These are phyloP conservation scores for Holothuria scabra DNA, from an alignment of 53 echinoderm and acorn worm genomes.

Conservation along the genomic window DNA sequence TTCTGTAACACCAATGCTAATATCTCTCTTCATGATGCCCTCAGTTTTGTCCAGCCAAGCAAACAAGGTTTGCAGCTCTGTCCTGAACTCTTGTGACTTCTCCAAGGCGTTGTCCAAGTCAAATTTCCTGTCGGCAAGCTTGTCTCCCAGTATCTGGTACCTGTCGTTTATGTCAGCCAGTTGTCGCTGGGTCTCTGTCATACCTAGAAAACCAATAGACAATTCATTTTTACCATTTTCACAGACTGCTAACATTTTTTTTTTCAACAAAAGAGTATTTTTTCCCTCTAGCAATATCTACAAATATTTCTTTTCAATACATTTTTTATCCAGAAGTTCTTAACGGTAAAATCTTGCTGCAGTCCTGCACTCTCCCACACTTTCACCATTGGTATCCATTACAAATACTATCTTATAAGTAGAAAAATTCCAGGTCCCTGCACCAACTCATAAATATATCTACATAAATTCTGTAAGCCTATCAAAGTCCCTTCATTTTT, in stretches of 20 bases:
- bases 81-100: conserved; percentile 76
- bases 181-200: conserved; percentile 85
- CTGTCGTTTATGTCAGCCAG: conserved; percentile 89
- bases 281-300: too few relatives aligned
- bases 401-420: too few relatives aligned
- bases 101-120: conserved; percentile 89
- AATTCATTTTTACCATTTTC: background rate
- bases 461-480: too few relatives aligned
- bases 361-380: too few relatives aligned
- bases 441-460: too few relatives aligned
- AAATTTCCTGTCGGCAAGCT: conserved; percentile 85
- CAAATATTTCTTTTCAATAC: too few relatives aligned
- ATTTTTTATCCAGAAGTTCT: background rate
- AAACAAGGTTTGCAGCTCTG: conserved; percentile 72
- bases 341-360: background rate
- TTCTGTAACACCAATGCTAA: conserved; percentile 67
- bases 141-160: conserved; percentile 86
- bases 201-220: conserved; percentile 44
- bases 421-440: too few relatives aligned
- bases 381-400: too few relatives aligned
- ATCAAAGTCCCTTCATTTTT: too few relatives aligned
- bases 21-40: conserved; percentile 62
- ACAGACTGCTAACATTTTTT: background rate
- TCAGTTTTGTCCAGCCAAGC: conserved; percentile 87
- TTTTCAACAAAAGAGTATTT: too few relatives aligned